Evolutionary conservation across 2,113 vertebrate genomes (phyloP).

Genomic region (Petromus typicus): DNA sequence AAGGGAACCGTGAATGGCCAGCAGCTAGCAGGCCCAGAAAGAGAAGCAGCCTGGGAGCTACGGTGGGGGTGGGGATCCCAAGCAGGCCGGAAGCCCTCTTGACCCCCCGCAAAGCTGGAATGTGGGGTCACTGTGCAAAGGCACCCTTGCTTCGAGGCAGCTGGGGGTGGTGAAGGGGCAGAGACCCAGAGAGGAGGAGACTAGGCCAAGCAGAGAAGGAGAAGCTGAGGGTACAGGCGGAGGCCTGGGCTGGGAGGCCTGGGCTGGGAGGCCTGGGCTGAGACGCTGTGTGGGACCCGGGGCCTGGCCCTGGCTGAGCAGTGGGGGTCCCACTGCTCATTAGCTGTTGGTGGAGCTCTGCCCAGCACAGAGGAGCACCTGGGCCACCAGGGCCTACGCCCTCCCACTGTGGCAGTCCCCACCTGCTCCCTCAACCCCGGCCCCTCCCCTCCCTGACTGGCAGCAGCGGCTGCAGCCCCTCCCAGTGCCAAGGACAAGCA

Average conservation of each 20-base stretch:
- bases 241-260: neutral
- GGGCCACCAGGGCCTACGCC: neutral
- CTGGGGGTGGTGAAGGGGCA: neutral
- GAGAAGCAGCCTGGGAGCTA: neutral
- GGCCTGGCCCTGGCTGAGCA: neutral
- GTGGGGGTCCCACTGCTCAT: no score
- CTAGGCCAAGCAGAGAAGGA: neutral
- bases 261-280: neutral
- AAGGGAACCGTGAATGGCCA: neutral
- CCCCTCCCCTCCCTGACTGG: slow-evolving; percentile 57
- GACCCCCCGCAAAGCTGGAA: slow-evolving; percentile 64
- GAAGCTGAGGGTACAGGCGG: neutral
- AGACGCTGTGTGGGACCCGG: neutral
- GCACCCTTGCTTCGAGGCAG: neutral
- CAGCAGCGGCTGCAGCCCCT: slow-evolving; percentile 60
- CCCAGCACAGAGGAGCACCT: neutral
- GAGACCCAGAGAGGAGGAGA: neutral
- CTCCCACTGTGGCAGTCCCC: neutral
- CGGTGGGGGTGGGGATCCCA: slow-evolving; percentile 55
- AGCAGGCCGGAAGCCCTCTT: slow-evolving; percentile 63
- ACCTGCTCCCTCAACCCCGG: neutral
- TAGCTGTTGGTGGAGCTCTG: neutral
- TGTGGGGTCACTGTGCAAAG: slow-evolving; percentile 50
- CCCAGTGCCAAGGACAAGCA: slow-evolving; percentile 1
- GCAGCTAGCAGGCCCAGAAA: neutral